Evolutionary conservation across 1,140 invertebrate species (phyloP).

Genomic region (Magallana ariakensis): DNA sequence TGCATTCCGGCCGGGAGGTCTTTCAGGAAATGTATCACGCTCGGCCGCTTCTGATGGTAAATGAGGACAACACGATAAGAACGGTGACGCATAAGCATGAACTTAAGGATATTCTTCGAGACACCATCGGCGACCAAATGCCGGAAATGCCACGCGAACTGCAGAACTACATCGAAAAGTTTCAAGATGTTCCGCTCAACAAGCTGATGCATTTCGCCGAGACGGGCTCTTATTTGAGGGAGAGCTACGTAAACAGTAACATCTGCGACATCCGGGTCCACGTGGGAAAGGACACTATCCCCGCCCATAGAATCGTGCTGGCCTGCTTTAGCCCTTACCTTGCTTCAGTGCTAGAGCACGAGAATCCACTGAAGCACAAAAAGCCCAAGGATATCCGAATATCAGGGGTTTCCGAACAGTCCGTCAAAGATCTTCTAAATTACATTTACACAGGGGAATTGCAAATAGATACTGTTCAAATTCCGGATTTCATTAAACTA

Average conservation of each 20-base stretch:
- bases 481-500: conserved; percentile 33
- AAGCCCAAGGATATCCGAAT: conserved; percentile 19
- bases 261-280: not conserved
- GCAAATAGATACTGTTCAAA: not conserved
- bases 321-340: conserved; percentile 18
- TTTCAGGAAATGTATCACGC: not conserved
- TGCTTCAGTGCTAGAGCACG: not conserved
- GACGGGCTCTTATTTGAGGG: conserved; percentile 1
- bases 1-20: not conserved
- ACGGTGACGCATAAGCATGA: not conserved
- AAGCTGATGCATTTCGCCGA: conserved; percentile 31
- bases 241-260: not conserved
- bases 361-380: not conserved
- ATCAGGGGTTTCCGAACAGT: conserved; percentile 5
- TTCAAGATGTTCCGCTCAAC: conserved; percentile 28
- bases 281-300: not conserved
- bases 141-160: not conserved
- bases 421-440: not conserved
- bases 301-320: conserved; percentile 19
- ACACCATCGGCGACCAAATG: not conserved
- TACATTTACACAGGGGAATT: conserved; percentile 24
- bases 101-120: not conserved
- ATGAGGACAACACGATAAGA: conserved; percentile 6
- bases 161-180: not conserved
- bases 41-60: conserved; percentile 15